Conservation (phyloP, 64 coral and sea anemone genomes). For the Stichodactyla helianthus region DNA sequence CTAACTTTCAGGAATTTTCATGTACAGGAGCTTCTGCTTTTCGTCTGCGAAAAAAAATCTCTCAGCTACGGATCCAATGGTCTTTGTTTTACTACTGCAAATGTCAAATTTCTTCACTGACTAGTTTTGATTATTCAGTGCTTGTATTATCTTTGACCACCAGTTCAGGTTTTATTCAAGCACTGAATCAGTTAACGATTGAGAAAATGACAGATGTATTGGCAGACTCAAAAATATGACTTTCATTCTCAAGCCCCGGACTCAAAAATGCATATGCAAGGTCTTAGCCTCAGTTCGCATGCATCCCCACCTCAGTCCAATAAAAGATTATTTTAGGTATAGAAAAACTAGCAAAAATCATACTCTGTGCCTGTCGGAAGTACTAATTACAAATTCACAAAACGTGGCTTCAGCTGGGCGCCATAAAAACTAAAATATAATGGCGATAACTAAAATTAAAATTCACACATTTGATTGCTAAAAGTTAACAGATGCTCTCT, state of each 20-base stretch:
- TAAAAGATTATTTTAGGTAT: not conserved
- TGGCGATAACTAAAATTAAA: not conserved
- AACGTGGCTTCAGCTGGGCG: constrained; percentile 8
- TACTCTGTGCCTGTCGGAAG: not conserved
- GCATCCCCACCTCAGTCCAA: not conserved
- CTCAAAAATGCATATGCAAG: too few relatives aligned
- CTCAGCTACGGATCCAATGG: not conserved
- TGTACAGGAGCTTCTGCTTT: not conserved
- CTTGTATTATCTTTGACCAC: not conserved
- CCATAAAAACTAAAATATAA: not conserved
- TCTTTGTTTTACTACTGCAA: not conserved
- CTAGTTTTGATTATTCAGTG: not conserved
- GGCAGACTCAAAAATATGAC: not conserved
- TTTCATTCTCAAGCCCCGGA: not conserved
- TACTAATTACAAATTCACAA: not conserved
- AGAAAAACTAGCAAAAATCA: not conserved
- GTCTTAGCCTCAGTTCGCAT: too few relatives aligned
- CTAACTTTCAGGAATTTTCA: not conserved
- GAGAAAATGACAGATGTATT: not conserved
- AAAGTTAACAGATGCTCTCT: constrained; percentile 10
- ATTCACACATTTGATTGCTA: not conserved
- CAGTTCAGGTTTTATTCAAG: not conserved
- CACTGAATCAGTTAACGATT: not conserved
- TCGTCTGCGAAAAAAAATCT: not conserved
- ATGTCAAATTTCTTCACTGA: not conserved